Base-by-base conservation (phyloP, 2,113 vertebrate species). In the Phrynocephalus versicolor region DNA sequence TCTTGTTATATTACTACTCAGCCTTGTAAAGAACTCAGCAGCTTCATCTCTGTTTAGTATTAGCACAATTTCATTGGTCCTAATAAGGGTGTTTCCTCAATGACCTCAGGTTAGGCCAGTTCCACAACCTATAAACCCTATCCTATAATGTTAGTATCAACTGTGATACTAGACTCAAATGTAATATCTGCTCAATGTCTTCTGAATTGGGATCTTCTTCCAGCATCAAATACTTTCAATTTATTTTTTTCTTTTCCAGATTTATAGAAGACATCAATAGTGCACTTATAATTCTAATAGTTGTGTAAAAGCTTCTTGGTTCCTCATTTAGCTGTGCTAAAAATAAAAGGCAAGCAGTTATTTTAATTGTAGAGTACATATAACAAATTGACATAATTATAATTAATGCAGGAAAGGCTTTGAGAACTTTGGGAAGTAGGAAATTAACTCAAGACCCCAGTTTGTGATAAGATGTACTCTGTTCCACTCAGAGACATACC, bases 321-420 rank as follows among this genome's bases (percentile, higher is more conserved):
- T 89, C 58, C 35, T 90, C 45, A 4, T 65, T 57, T 16, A 78
- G 83, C 88, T 85, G 71, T 33, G 72, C 83, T 90, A 91, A 89
- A 92, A 92, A 91, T 60, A 89, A 92, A 87, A 74, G 0, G 88
- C 30, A 64, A 81, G 83, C 30, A 86, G 88, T 84, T 89, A 90
- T 75, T 92, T 73, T 93, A 93, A 93, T 94, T 93, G 92, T 83
- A 91, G 81, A 84, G 79, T 88, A 93, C 93, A 93, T 92, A 89
- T 85, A 93, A 90, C 79, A 93, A 94, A 92, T 94, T 88, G 88
- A 89, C 82, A 85, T 91, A 86, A 94, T 94, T 92, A 91, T 90
- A 94, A 90, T 93, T 93, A 89, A 83, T 85, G 80, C 62, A 89
- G 90, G 85, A 84, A 92, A 95, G 89, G 85, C 35, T 27, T 58